Base-by-base conservation (phyloP, 2,888 invertebrate species). In the Neoscelio sp. region DNA sequence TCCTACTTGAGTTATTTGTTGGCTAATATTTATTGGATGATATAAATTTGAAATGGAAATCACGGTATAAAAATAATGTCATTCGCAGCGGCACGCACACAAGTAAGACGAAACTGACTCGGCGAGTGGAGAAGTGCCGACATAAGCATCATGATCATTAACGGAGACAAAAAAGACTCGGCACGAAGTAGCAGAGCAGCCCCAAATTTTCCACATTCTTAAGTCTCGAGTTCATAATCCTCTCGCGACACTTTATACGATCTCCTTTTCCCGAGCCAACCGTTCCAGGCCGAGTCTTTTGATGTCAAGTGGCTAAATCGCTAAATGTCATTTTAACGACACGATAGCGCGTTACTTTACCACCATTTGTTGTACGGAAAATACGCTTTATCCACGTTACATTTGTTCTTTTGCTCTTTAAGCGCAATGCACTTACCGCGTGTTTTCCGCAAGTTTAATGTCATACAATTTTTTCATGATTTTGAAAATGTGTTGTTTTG, bases 181-280 rank as follows among this genome's bases (percentile, higher is more conserved):
- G 64, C 60, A 26, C 13, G 28, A 10, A 30, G 12, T 17, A 40
- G 52, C 33, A 76, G 54, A 44, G 28, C 75, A 64, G 81, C 79
- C 83, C 71, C 78, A 82, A 86, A 86, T 86, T 86, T 86, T 85
- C 85, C 84, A 81, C 82, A 76, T 84, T 84, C 84, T 86, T 86
- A 83, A 86, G 65, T 79, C 77, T 64, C 80, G 68, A 85, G 85
- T 85, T 86, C 83, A 83, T 85, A 85, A 86, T 86, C 82, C 50
- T 70, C 84, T 81, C 70, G 68, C 78, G 81, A 85, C 84, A 85
- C 82, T 84, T 82, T 84, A 82, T 81, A 68, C 81, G 82, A 83
- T 82, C 82, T 78, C 76, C 73, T 81, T 80, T 80, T 82, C 79
- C 81, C 79, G 68, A 74, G 52, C 10, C 76, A 56, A 68, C 64